phyloP scores from a whole-genome alignment of 2,797 vertebrate species.

The Cottoperca gobio region DNA sequence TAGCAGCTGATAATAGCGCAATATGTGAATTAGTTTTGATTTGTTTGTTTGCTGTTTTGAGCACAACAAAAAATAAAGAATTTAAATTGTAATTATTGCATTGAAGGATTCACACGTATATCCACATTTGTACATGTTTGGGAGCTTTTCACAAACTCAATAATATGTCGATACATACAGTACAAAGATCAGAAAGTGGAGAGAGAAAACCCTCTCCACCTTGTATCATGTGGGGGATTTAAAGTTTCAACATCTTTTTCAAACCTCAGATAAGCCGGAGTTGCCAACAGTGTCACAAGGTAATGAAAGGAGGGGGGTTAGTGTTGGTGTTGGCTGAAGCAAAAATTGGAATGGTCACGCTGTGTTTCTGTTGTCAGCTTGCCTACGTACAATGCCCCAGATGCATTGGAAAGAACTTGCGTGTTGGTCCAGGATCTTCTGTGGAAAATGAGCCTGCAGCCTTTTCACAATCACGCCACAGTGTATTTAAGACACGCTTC shows the following conservation, averaged over 20 bases:
- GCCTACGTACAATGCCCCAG: slow-evolving; percentile 63
- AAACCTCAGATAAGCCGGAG: slow-evolving; percentile 82
- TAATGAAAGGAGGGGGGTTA: slow-evolving; percentile 67
- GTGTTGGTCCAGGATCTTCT: slow-evolving; percentile 62
- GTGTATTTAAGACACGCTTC: slow-evolving; percentile 52
- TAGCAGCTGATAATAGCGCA: not conserved
- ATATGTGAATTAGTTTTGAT: not conserved
- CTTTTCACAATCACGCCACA: slow-evolving; percentile 52
- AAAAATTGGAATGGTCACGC: slow-evolving; percentile 52
- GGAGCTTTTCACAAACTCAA: not conserved
- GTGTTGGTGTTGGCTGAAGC: slow-evolving; percentile 65
- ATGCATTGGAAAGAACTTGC: slow-evolving; percentile 75
- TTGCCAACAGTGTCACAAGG: slow-evolving; percentile 78
- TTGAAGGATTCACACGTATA: not conserved
- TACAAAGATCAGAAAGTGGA: not conserved
- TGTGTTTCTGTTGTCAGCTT: slow-evolving; percentile 73
- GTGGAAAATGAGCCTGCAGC: slow-evolving; percentile 65
- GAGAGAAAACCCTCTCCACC: slow-evolving; percentile 8
- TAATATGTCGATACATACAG: not conserved
- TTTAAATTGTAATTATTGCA: not conserved
- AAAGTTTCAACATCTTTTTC: slow-evolving; percentile 75
- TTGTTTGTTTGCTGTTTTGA: not conserved
- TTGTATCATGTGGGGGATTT: slow-evolving; percentile 45
- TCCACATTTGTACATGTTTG: not conserved
- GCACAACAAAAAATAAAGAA: too few species aligned